Evolutionary conservation across 2,888 invertebrate species (phyloP).

Genomic region (Azorinus chamasolen): DNA sequence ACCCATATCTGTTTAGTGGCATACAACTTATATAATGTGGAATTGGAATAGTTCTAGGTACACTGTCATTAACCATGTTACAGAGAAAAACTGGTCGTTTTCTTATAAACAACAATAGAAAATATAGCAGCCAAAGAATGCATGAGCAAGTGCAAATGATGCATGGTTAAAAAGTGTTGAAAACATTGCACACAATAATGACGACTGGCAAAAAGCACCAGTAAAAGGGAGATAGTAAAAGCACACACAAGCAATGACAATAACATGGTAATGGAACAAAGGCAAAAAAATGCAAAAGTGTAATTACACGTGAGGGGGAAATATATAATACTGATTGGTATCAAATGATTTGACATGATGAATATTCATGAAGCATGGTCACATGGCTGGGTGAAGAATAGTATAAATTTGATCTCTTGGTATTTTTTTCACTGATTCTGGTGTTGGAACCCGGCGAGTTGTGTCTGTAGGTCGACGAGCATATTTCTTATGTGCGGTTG

Average conservation of each 20-base stretch:
- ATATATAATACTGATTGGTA: too few species aligned
- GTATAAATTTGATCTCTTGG: conserved; percentile 74
- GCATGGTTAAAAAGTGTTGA: conserved; percentile 21
- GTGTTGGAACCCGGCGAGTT: conserved; percentile 66
- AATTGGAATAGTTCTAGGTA: too few species aligned
- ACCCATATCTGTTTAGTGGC: too few species aligned
- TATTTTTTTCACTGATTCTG: conserved; percentile 70
- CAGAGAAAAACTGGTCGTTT: too few species aligned
- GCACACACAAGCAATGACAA: conserved; percentile 4
- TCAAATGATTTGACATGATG: too few species aligned
- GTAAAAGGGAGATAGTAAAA: conserved; percentile 16
- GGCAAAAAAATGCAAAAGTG: not conserved
- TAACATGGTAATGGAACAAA: conserved; percentile 14
- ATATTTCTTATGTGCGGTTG: conserved; percentile 50
- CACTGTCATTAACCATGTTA: too few species aligned
- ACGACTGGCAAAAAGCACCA: conserved; percentile 46
- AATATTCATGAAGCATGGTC: conserved; percentile 8
- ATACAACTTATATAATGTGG: too few species aligned
- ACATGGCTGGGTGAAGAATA: conserved; percentile 74
- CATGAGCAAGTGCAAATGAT: conserved; percentile 48
- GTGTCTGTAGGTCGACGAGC: conserved; percentile 41
- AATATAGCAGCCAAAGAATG: conserved; percentile 48
- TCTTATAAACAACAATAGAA: too few species aligned
- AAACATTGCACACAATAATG: conserved; percentile 49
- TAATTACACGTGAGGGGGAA: too few species aligned